Evolutionary conservation across 2,888 invertebrate species (phyloP), one percentile per base, ranked within the genome.

Genomic region (Drosophila pseudotakahashii): DNA sequence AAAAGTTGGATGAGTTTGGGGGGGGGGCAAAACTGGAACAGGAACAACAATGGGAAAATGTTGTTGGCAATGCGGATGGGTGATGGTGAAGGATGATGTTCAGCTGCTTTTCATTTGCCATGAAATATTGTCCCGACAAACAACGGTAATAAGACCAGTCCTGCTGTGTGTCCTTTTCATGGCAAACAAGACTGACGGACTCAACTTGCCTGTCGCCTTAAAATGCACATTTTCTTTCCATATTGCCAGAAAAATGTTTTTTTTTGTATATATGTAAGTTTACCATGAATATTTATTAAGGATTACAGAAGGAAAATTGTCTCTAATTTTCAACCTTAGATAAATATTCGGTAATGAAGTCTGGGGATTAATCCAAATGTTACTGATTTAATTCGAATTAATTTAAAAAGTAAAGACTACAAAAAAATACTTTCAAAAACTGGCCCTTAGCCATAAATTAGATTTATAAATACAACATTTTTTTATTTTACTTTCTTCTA

Each of bases 21-120:
- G 11, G n/a, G n/a, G n/a, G n/a, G n/a, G n/a, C n/a, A 37, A 44
- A 34, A 44, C 23, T 34, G 34, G 34, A 10, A 23, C 14, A 14
- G 34, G n/a, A 37, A 32, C 30, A 71, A 48, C 37, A 70, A 34
- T 9, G 39, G 30, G 48, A 32, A 48, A 32, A 32, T 32, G 32
- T 48, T 14, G 26, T 26, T 26, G 26, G 26, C 26, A 6, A 45
- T 45, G 34, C 39, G 51, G 39, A 47, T 41, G 39, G 45, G 44
- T 34, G 16, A 34, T 47, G 47, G 23, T 48, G 52, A 48, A 34
- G 36, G 42, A 42, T 48, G 61, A 50, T 52, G 48, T 61, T 61
- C 53, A 71, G 72, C 52, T 61, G 48, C 53, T 54, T 70, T 60
- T 61, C 69, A 71, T 71, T 70, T 70, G 72, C 16, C 61, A 71